Base-by-base conservation (phyloP, 2,797 vertebrate species). In the Schizopygopsis malacanthus region DNA sequence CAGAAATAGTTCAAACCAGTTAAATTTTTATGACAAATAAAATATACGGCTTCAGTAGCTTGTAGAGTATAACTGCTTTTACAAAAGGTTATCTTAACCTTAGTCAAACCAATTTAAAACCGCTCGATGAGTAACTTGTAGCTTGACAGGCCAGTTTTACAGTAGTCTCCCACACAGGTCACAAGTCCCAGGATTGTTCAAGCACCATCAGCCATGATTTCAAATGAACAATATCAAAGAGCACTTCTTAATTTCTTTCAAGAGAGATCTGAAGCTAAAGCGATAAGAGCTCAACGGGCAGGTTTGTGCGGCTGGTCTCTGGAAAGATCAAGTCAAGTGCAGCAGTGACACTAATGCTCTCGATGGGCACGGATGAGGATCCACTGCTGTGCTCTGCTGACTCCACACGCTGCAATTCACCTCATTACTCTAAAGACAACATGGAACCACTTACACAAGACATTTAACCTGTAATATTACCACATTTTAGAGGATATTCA, bases 361-460 rank as follows among this genome's bases (percentile, higher is more conserved):
- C 41, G 70, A 47, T 8, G 70, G 22, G 70, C 16, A 69, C 13
- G 61, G 25, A 8, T 71, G 67, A 33, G 86, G 70, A 67, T 37
- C 18, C 69, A 69, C 52, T 71, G 72, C 77, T 82, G 63, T 71
- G 79, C 79, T 79, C 73, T 56, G 56, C 73, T 85, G 79, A 63
- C 13, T 82, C 54, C 45, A 72, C 73, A 79, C 79, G 73, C 79
- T 75, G 39, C 37, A 54, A 80, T 83, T 79, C 43, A 80, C 69
- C 39, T 0, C 10, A 71, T 71, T 43, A 71, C 22, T 1, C 4
- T 12, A 41, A 71, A 71, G 11, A 13, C 10, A 13, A 71, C 67
- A 70, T 3, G 37, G 18, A 41, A 41, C 20, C 16, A 22, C 10
- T 41, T 43, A n/a, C 20, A 0, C 39, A n/a, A 41, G 37, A n/a